Conservation (phyloP, 2,797 vertebrate genomes). For the Artibeus jamaicensis region DNA sequence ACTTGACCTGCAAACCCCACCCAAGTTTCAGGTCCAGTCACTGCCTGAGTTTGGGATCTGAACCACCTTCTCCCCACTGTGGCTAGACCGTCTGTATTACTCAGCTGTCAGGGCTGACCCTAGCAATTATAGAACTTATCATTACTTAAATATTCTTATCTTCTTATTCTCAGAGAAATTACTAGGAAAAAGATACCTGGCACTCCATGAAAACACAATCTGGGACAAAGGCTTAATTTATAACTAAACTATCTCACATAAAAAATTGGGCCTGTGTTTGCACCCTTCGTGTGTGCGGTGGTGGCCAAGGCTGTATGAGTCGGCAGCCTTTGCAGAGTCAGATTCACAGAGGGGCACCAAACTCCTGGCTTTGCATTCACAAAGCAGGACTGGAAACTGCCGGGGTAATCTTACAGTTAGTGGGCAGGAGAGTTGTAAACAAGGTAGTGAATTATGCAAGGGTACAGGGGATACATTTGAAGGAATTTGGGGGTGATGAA, state of each 20-base stretch:
- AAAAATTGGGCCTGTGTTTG: background rate
- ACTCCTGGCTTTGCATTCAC: accelerated
- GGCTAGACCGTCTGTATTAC: background rate
- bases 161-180: background rate
- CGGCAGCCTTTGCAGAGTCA: background rate
- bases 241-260: background rate
- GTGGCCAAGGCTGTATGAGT: background rate
- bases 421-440: background rate
- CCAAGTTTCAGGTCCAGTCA: background rate
- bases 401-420: background rate
- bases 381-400: background rate
- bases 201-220: background rate
- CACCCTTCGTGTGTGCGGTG: background rate
- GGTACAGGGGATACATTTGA: too few relatives aligned
- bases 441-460: background rate
- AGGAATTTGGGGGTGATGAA: background rate
- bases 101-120: accelerated
- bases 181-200: background rate
- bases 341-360: background rate
- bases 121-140: background rate
- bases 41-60: background rate
- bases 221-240: background rate
- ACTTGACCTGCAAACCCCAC: background rate
- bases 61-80: background rate
- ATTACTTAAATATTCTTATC: background rate